Evolutionary conservation across 2,113 vertebrate species (phyloP).

Genomic region (Aphyosemion australe): DNA sequence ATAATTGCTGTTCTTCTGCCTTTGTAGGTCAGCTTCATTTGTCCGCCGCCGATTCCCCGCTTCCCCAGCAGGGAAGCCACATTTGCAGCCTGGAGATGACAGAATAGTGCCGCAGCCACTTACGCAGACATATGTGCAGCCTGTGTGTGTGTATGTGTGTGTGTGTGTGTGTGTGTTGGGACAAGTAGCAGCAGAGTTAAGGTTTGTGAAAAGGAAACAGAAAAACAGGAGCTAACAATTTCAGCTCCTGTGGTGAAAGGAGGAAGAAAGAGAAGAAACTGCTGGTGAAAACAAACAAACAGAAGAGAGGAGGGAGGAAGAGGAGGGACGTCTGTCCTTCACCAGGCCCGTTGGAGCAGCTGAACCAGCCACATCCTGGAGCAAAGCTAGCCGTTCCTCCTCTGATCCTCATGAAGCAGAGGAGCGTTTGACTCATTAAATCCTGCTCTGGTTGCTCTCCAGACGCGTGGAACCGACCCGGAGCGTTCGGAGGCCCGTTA

Average conservation of each 20-base stretch:
- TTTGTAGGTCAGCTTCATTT: constrained; percentile 75
- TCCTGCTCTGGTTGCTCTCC: neutral
- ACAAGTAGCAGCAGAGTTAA: neutral
- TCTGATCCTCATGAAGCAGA: constrained; percentile 1
- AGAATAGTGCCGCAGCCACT: constrained; percentile 64
- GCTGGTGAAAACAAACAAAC: constrained; percentile 58
- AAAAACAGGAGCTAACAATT: constrained; percentile 55
- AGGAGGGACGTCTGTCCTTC: constrained; percentile 47
- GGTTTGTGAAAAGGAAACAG: neutral
- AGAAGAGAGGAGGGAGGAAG: constrained; percentile 29
- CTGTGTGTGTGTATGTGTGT: constrained; percentile 15
- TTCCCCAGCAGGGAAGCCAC: constrained; percentile 63
- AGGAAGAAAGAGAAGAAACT: constrained; percentile 48
- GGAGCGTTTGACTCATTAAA: constrained; percentile 15
- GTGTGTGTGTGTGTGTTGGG: constrained; percentile 15
- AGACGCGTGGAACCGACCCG: constrained; percentile 15
- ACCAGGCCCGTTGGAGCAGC: neutral
- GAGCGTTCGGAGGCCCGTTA: constrained; percentile 17
- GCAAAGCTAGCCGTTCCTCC: constrained; percentile 11
- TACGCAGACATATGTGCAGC: constrained; percentile 26
- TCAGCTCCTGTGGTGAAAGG: constrained; percentile 42
- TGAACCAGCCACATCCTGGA: neutral
- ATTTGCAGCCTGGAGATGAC: constrained; percentile 58
- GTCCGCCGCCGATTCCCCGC: constrained; percentile 55
- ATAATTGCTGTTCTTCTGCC: constrained; percentile 69